Conservation (phyloP, 2,113 vertebrate genomes). For the Gallinago media region DNA sequence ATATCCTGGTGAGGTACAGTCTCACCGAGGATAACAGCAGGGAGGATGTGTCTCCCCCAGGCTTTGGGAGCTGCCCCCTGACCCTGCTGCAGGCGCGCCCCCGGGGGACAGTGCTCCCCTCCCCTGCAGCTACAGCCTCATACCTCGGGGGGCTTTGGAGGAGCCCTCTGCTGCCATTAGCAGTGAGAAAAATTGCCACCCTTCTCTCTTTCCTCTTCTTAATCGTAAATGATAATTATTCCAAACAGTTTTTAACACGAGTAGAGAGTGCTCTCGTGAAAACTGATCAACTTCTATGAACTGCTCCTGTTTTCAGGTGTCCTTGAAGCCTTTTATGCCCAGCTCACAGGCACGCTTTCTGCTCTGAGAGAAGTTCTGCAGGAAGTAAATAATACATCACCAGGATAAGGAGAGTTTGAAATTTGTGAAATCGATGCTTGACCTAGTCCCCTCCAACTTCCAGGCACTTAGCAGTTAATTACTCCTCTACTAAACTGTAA, state of each 20-base stretch:
- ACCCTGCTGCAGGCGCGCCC: rapidly evolving
- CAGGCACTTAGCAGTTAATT: neutral
- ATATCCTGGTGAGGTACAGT: neutral
- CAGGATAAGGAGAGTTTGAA: neutral
- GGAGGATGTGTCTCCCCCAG: rapidly evolving
- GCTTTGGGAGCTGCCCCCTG: rapidly evolving
- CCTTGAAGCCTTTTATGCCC: neutral
- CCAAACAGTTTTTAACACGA: neutral
- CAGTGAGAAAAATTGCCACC: neutral
- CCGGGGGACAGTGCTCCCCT: rapidly evolving
- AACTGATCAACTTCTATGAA: neutral
- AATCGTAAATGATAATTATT: neutral
- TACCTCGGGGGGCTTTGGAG: rapidly evolving
- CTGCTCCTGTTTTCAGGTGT: neutral
- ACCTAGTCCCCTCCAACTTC: neutral
- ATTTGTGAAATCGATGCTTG: neutral
- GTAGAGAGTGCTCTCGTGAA: neutral
- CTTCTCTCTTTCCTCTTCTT: neutral
- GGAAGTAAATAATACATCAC: neutral
- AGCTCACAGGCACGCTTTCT: neutral
- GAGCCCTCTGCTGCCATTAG: neutral
- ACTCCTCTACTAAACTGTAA: neutral
- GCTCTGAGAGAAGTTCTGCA: neutral
- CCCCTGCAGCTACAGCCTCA: rapidly evolving
- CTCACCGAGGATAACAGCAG: rapidly evolving